Evolutionary conservation across 2,888 invertebrate genomes (phyloP), one percentile per base, ranked within the genome.

Genomic region (Polyploca ridens): DNA sequence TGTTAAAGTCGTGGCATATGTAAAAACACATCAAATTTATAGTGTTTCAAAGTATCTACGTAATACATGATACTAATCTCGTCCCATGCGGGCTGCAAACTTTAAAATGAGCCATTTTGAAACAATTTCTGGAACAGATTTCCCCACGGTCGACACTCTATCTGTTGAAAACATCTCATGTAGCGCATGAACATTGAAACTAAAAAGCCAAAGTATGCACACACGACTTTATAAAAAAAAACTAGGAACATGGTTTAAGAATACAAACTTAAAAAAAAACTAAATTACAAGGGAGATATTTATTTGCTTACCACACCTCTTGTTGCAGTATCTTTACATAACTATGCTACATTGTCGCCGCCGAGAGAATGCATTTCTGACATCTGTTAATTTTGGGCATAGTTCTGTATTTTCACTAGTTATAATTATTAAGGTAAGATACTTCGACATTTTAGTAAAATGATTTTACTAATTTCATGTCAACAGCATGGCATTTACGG

Each of bases 51-150:
- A 7, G 16, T 49, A 49, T 1, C 44, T 14, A 46, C 16, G 19
- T 46, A 41, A n/a, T 19, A 54, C 71, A 71, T 72, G 72, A 72
- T 75, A 66, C 66, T 69, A 67, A 65, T 69, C 49, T 41, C 3
- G 71, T 78, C 77, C 75, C 82, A 64, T 70, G 73, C 76, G 79
- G 71, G 75, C 44, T 72, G 65, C 71, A 75, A 81, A 85, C 79
- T 89, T 90, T 86, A 89, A 87, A 90, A 87, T 86, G 85, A 86
- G 86, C 87, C 84, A 89, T 90, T 89, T 88, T 84, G 85, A 88
- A 90, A 90, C 91, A 90, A 90, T 91, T 89, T 88, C 87, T 84
- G 83, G 83, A 83, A 80, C 83, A 88, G 88, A 91, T 91, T 91
- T 91, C 90, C 91, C 91, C 66, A 70, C 75, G 86, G 89, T 60